Base-by-base conservation (phyloP, 2,888 invertebrate species). In the Vanessa cardui region DNA sequence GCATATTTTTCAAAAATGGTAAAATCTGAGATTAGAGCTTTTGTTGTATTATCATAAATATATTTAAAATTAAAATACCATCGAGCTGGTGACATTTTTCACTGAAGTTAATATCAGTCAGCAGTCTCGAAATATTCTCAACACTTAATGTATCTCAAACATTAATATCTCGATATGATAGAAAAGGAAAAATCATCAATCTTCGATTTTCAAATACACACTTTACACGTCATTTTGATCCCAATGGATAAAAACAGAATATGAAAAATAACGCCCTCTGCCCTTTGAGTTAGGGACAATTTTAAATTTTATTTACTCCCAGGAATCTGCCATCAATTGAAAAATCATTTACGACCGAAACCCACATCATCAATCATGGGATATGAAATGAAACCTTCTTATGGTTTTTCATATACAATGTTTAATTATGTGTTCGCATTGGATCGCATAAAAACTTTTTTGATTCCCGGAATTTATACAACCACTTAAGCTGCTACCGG, bases 361-460 rank as follows among this genome's bases (percentile, higher is more conserved):
- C 80, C 78, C 75, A 76, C 76, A 79, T 87, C 92, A 91, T 90
- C 89, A 89, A 92, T 92, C 91, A 92, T 91, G 78, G 79, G 67
- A 79, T 83, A 85, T 83, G 56, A 73, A 72, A 65, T 66, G 16
- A 54, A 31, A 26, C 16, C 31, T 31, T 54, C 31, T 31, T 16
- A 15, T n/a, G 9, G 20, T 20, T 31, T 31, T 31, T 31, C 26
- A 52, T 12, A 20, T 52, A 52, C 16, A n/a, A 16, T 2, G 7
- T 16, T 31, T 31, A 16, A 16, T 54, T 54, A 16, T 26, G 7
- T 31, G 21, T 26, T 54, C 31, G 12, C 39, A 12, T 39, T 12
- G 9, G 39, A 39, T 39, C n/a, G n/a, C n/a, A 12, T 39, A 39
- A 12, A 39, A 12, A 39, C 12, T 9, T 39, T 39, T 39, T 39